These are phyloP conservation scores for Matsumurasca onukii DNA, from an alignment of 1,140 invertebrate genomes.

Conservation along the genomic window DNA sequence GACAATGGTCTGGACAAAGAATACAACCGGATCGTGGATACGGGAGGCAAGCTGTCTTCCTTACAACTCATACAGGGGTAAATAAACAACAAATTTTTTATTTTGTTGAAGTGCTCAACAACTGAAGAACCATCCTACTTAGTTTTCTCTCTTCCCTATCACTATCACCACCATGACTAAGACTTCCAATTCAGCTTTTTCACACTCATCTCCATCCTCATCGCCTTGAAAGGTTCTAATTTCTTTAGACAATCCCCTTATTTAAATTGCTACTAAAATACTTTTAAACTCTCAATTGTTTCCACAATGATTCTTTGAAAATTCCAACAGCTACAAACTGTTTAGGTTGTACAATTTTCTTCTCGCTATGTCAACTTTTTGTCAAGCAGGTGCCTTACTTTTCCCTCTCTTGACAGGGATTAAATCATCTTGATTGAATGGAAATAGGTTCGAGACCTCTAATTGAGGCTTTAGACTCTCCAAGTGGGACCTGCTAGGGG, in stretches of 20 bases:
- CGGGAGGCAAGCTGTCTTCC: background rate
- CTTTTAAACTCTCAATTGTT: too few relatives aligned
- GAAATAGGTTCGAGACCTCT: too few relatives aligned
- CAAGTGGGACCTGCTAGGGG: too few relatives aligned
- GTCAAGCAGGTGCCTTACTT: too few relatives aligned
- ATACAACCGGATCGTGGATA: background rate
- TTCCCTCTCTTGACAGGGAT: too few relatives aligned
- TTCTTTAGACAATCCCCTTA: background rate
- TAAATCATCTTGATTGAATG: too few relatives aligned
- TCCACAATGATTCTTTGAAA: too few relatives aligned
- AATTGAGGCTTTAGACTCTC: too few relatives aligned
- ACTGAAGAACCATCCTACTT: background rate
- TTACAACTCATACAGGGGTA: slow-evolving; percentile 7
- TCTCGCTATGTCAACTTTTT: too few relatives aligned
- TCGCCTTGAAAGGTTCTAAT: background rate
- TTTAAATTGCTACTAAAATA: too few relatives aligned
- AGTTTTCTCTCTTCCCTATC: background rate
- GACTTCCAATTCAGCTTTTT: background rate
- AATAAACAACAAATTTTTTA: background rate
- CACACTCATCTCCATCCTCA: background rate
- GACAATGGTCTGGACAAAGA: background rate
- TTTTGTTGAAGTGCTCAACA: background rate
- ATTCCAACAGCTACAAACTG: too few relatives aligned
- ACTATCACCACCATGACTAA: background rate
- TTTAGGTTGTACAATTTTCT: too few relatives aligned